These are phyloP conservation scores for Camelus bactrianus DNA, from an alignment of 2,113 vertebrate genomes.

Conservation along the genomic window DNA sequence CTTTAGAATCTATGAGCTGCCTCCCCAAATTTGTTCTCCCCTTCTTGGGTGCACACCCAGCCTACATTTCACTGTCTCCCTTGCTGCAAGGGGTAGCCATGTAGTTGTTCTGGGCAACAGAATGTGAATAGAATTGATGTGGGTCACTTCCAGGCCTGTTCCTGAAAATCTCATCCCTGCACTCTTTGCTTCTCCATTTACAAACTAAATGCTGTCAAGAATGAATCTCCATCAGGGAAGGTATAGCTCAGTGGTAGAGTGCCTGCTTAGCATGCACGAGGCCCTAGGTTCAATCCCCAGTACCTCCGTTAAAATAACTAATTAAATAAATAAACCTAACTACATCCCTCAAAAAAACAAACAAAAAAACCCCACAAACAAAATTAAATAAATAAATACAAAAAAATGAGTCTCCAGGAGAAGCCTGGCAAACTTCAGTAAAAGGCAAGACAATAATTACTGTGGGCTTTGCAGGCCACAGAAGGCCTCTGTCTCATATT, in stretches of 20 bases:
- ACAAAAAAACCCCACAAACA: no score
- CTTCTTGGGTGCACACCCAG: background rate
- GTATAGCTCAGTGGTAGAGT: no score
- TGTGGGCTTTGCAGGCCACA: background rate
- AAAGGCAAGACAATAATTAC: background rate
- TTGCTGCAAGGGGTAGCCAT: background rate
- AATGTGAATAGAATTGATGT: background rate
- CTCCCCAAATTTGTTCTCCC: background rate
- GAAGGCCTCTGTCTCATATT: background rate
- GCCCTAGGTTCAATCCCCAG: no score
- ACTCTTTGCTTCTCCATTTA: background rate
- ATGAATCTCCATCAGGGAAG: background rate
- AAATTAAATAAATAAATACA: no score
- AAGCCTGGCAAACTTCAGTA: background rate
- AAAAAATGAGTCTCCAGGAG: background rate
- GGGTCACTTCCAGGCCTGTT: background rate
- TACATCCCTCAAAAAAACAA: no score
- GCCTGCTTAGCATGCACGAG: no score
- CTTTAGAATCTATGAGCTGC: background rate
- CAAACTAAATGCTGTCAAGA: background rate
- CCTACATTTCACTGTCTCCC: background rate
- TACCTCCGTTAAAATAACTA: no score
- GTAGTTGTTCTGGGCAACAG: background rate
- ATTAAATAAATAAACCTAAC: no score
- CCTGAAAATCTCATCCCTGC: background rate